phyloP scores from a whole-genome alignment of 2,888 invertebrate genomes.

The Agonopterix heracliana region DNA sequence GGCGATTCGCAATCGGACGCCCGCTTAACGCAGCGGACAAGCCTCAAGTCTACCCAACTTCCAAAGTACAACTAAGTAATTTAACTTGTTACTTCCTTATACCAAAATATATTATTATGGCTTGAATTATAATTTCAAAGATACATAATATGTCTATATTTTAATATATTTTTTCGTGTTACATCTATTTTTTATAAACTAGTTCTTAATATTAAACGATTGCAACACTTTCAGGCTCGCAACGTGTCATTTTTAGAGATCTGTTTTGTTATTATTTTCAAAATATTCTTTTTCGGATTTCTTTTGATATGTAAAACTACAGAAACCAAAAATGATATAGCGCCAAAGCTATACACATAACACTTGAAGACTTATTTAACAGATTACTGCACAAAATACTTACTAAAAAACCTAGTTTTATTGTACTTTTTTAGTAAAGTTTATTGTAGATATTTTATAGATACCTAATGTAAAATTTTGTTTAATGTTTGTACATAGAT shows the following conservation, averaged over 20 bases:
- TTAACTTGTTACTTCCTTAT: slow-evolving; percentile 58
- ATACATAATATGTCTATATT: slow-evolving; percentile 58
- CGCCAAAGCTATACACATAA: no score
- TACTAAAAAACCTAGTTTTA: no score
- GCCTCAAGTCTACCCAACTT: slow-evolving; percentile 40
- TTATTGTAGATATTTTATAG: no score
- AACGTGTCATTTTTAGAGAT: slow-evolving; percentile 67
- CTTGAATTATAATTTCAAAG: slow-evolving; percentile 67
- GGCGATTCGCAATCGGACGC: no score
- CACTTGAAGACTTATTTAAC: no score
- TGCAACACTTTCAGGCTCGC: slow-evolving; percentile 67
- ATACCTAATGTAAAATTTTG: no score
- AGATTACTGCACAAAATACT: no score
- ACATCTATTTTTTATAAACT: slow-evolving; percentile 57
- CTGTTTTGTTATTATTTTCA: slow-evolving; percentile 24
- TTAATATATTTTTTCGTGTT: slow-evolving; percentile 52
- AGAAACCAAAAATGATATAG: no score
- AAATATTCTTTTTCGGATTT: not conserved
- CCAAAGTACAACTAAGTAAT: slow-evolving; percentile 45
- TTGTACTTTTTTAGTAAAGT: no score
- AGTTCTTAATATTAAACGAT: slow-evolving; percentile 62
- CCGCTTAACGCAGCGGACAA: no score
- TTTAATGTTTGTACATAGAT: no score
- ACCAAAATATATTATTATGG: slow-evolving; percentile 77
- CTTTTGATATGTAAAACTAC: no score